Base-by-base conservation (phyloP, 1,140 invertebrate genomes). In the Drosophila melanogaster region DNA sequence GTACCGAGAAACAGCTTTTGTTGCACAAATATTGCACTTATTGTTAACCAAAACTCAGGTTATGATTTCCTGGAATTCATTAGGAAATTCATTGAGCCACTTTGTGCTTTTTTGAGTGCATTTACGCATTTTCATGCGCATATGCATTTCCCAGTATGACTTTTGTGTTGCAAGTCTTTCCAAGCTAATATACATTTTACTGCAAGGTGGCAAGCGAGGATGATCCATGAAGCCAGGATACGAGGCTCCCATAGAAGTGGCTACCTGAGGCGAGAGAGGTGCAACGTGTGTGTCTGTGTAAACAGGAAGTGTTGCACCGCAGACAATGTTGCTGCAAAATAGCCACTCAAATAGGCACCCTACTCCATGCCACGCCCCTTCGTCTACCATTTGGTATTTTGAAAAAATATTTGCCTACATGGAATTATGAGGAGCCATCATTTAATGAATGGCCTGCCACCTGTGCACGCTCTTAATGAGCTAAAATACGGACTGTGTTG, bases 221-320 rank as follows among this genome's bases (percentile, higher is more conserved):
- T 22, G 38, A 19, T 24, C 30, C 43, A 58, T 2, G 10, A 7
- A 8, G 22, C 14, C 44, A 37, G 30, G 44, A 44, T 41, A n/a
- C 24, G 15, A 19, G 41, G 24, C 56, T 33, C 22, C 3, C 4
- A 5, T 17, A 19, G 24, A 22, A 22, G 19, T 22, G 19, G 19
- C 19, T 22, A 22, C 19, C 19, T 46, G 35, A 33, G 15, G 38
- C 35, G 35, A n/a, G 35, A 14, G 26, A 35, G 69, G 40, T 81
- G 74, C 19, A 22, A 79, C 79, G 83, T 87, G 78, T 79, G 81
- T 83, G 83, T 79, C 87, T 86, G 64, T 81, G 84, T 73, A 87
- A 86, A 86, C 83, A 87, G 83, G 83, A 86, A 86, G 83, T 83
- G 83, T 79, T 86, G 75, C 76, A 72, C 83, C 81, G 76, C 75